A percentile compares a stretch with the other conserved stretches of the same genome.
phyloP scores from a whole-genome alignment of 2,888 invertebrate species.

The Ashinkailepas kermadecensis region DNA sequence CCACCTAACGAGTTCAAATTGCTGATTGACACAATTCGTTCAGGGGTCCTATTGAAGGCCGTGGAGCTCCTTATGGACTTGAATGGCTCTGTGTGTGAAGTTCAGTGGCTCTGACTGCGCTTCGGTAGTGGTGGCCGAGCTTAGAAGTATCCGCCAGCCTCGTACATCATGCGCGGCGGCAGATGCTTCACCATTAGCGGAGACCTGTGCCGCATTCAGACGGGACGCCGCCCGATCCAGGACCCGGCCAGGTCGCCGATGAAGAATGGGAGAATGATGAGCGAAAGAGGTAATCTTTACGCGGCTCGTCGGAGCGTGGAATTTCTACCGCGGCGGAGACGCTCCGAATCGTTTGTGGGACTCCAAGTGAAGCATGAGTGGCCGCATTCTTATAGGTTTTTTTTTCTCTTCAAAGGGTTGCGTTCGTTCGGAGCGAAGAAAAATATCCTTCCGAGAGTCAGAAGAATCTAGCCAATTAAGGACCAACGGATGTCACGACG shows the following conservation, averaged over 20 bases:
- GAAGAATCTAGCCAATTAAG: constrained; percentile 2
- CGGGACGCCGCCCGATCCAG: neutral
- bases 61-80: no score
- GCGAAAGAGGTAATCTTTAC: constrained; percentile 9
- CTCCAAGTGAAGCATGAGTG: constrained; percentile 13
- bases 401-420: neutral
- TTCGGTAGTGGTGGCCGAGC: no score
- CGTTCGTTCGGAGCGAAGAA: neutral
- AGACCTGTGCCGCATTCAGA: neutral
- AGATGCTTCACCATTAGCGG: constrained; percentile 12
- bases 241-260: neutral
- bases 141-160: neutral
- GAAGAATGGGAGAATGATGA: constrained; percentile 15
- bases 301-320: constrained; percentile 17
- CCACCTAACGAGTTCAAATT: no score
- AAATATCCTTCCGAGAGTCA: neutral
- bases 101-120: no score
- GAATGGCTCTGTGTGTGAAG: no score
- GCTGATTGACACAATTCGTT: no score
- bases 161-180: neutral
- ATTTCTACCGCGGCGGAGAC: neutral
- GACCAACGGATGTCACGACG: neutral
- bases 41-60: no score
- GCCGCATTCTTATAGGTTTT: constrained; percentile 1
- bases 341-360: constrained; percentile 15